Base-by-base conservation (phyloP, 2,797 vertebrate species). In the Galaxias olidus region DNA sequence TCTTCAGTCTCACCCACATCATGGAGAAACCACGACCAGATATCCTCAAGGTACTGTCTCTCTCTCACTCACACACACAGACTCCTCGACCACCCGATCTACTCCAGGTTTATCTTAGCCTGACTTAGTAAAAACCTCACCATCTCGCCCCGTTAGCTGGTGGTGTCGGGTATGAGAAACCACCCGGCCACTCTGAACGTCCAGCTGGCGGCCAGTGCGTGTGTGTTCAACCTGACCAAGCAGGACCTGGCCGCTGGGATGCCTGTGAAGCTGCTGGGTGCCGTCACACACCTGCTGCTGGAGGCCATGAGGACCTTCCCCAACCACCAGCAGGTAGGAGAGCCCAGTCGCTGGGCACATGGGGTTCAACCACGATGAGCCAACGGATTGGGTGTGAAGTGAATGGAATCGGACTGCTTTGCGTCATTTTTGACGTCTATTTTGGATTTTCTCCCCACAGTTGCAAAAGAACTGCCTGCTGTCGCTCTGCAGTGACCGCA, bases 291-390 rank as follows among this genome's bases (percentile, higher is more conserved):
- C 81, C 89, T 98, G 61, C 93, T 98, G 1, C 91, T 99, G 65
- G 96, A 98, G 81, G 98, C 96, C 79, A 99, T 99, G 98, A 95
- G 95, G 83, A 96, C 96, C 42, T 99, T 99, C 75, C 96, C 98
- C 44, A 99, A 99, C 74, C 98, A 99, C 74, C 97, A 99, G 58
- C 98, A 99, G 96, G 98, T 98, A 85, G 8, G 8, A 12, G 9
- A 7, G 15, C 61, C 13, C 17, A 54, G 41, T 9, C 9, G 8
- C 11, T 47, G 46, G 10, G 46, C 6, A 11, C 1, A 7, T 7
- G 12, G 41, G 19, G 15, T 43, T 8, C n/a, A 48, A 13, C 10
- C 12, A 20, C 30, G 30, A 30, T 6, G 6, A 30, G 30, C 30
- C 30, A 30, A 30, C 30, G 6, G 30, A 6, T 30, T 30, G 30